Evolutionary conservation across 2,888 invertebrate genomes (phyloP).

Genomic region (Luperina testacea): DNA sequence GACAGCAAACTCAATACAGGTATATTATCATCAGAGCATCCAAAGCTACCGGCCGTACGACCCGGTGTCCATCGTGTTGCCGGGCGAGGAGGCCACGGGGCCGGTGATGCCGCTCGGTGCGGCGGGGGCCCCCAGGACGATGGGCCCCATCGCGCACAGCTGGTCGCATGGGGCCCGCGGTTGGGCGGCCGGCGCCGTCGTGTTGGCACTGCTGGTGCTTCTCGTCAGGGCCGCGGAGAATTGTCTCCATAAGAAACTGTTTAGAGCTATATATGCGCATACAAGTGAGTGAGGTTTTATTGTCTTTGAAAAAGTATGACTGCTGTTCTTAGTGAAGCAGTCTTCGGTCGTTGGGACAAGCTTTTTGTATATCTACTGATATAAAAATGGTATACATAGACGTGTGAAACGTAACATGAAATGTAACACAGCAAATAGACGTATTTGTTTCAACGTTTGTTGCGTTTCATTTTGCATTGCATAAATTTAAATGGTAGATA

Average conservation of each 20-base stretch:
- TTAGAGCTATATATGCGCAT: conserved; percentile 59
- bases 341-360: neutral
- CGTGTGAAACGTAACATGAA: neutral
- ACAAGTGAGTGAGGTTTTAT: conserved; percentile 65
- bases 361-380: neutral
- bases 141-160: conserved; percentile 17
- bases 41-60: conserved; percentile 53
- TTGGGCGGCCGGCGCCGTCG: conserved; percentile 76
- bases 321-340: neutral
- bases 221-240: conserved; percentile 76
- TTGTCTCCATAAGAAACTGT: conserved; percentile 72
- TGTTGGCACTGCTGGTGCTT: conserved; percentile 75
- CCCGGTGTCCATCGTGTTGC: conserved; percentile 54
- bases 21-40: conserved; percentile 33
- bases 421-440: neutral
- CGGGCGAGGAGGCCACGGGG: conserved; percentile 16
- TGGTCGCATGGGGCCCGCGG: conserved; percentile 60
- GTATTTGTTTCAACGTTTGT: neutral
- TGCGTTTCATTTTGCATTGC: neutral
- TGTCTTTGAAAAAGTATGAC: neutral
- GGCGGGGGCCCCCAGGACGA: conserved; percentile 3
- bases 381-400: neutral
- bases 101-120: neutral
- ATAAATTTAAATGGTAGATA: neutral
- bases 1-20: conserved; percentile 28